phyloP scores from a whole-genome alignment of 1,140 invertebrate genomes.

The Conus betulinus region DNA sequence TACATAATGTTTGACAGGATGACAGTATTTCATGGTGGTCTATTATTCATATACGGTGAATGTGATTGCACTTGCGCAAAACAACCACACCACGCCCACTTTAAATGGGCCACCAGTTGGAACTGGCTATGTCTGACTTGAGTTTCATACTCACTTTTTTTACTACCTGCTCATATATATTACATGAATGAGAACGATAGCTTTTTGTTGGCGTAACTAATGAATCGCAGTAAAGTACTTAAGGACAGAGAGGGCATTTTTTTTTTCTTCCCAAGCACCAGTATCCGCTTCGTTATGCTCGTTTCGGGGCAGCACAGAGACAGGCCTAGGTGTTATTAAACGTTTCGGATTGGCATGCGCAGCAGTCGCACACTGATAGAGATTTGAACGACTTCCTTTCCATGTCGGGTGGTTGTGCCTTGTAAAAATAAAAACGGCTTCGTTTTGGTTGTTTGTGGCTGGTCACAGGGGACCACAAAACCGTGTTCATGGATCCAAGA shows the following conservation, averaged over 20 bases:
- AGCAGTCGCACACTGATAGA: conserved; percentile 23
- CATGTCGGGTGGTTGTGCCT: conserved; percentile 30
- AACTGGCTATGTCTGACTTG: background rate
- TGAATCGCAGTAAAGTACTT: background rate
- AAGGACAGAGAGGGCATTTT: conserved; percentile 2
- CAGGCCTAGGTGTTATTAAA: conserved; percentile 10
- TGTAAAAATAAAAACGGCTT: conserved; percentile 20
- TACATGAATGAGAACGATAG: background rate
- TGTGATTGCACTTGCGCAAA: background rate
- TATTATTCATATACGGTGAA: background rate
- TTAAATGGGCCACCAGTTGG: background rate
- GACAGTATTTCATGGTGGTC: background rate
- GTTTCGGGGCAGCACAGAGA: conserved; percentile 9
- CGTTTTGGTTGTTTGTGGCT: conserved; percentile 28
- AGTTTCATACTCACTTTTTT: background rate
- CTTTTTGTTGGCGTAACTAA: background rate
- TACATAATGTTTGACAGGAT: too few relatives aligned
- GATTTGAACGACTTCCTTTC: conserved; percentile 36
- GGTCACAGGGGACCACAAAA: conserved; percentile 33
- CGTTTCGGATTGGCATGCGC: conserved; percentile 38
- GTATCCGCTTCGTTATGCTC: conserved; percentile 23
- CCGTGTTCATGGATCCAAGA: conserved; percentile 89
- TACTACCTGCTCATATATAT: background rate
- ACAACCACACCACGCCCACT: background rate
- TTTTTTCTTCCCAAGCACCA: background rate